Conservation (phyloP, 2,888 invertebrate genomes). For the Tetheella fluctuosa region DNA sequence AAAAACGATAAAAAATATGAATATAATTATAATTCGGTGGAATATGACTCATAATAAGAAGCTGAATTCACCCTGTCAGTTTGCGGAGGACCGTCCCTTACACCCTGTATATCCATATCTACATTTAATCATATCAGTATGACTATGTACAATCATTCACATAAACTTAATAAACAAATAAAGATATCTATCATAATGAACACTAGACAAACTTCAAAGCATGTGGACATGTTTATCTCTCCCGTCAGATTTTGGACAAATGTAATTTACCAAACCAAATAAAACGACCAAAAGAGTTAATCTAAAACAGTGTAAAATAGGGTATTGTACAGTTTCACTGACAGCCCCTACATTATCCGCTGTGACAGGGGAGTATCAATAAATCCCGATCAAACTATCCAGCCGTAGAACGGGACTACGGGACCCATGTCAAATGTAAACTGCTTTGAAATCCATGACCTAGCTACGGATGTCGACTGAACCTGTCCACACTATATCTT, state of each 20-base stretch:
- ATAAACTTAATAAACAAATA: no score
- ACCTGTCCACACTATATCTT: slow-evolving; percentile 11
- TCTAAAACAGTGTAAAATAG: neutral
- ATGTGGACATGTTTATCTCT: neutral
- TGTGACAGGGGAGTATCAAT: slow-evolving; percentile 50
- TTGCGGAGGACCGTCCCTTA: no score
- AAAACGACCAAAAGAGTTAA: neutral
- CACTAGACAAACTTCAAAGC: neutral
- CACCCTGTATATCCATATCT: no score
- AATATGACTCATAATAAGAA: no score
- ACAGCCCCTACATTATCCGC: slow-evolving; percentile 27
- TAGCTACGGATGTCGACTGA: slow-evolving; percentile 4
- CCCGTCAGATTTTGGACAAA: slow-evolving; percentile 10
- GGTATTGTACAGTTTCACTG: neutral
- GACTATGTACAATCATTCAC: no score
- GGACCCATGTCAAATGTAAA: slow-evolving; percentile 58
- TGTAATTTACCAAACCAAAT: slow-evolving; percentile 2
- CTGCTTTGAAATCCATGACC: slow-evolving; percentile 20
- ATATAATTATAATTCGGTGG: no score
- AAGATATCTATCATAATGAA: no score
- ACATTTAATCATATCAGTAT: no score
- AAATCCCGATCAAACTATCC: slow-evolving; percentile 48
- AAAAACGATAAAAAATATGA: no score
- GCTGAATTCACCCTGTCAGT: no score
- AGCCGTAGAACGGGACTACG: slow-evolving; percentile 44